Evolutionary conservation across 2,113 vertebrate species (phyloP), one percentile per base, ranked within the genome.

Genomic region (Platysteira castanea): DNA sequence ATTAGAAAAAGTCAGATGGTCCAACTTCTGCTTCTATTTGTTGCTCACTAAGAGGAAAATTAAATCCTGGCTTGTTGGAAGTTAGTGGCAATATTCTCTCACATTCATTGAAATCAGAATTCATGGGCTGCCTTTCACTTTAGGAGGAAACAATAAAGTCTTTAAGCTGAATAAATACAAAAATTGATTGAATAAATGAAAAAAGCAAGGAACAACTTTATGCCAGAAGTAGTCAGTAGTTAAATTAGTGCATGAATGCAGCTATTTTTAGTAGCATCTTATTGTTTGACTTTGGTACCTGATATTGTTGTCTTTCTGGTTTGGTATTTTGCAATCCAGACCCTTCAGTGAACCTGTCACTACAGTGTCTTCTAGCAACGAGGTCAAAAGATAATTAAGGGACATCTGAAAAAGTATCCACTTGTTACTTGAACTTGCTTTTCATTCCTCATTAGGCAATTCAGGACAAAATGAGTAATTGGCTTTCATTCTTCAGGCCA

Each of bases 281-380:
- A 33, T 49, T 63, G 31, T 70, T 91, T 53, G 47, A 52, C 56
- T 93, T 93, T 69, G 87, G 64, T 96, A 81, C 59, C 84, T 13
- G 24, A 65, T 95, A 69, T 90, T 89, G 71, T 91, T 87, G 74
- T 80, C 63, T 76, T 69, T 77, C 68, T 75, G 35, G 26, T 95
- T 96, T 90, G 75, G 39, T 53, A 91, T 96, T 85, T 69, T 97
- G 50, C 87, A 87, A 93, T 95, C 59, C 95, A 99, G 99, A 92
- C 97, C 99, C 65, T 98, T 99, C 96, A 99, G 98, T 46, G 98
- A 99, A 97, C 98, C 98, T 23, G 98, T 99, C 87, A 99, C 98
- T 44, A 11, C 5, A 33, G 7, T 56, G 27, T 76, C 44, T 63
- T 83, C 37, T 76, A 76, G 63, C 24, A 92, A 73, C 2, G 28